Conservation (phyloP, 2,797 vertebrate species). For the Pseudochaenichthys georgianus region DNA sequence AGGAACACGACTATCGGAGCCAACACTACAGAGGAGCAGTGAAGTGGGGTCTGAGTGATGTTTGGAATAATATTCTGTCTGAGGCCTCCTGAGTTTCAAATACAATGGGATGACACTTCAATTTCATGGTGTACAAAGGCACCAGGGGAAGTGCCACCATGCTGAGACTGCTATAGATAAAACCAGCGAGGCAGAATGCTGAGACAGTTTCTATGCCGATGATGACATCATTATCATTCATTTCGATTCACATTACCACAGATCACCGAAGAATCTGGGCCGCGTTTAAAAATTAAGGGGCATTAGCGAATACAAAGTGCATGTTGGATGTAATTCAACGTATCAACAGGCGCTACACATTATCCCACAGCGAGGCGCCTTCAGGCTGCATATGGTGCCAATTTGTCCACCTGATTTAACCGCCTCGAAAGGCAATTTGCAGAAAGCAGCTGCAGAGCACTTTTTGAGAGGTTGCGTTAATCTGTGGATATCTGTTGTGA, state of each 20-base stretch:
- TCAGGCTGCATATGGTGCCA: slow-evolving; percentile 26
- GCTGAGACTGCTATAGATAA: slow-evolving; percentile 8
- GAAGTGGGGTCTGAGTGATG: slow-evolving; percentile 19
- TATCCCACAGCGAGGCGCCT: slow-evolving; percentile 13
- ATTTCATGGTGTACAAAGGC: slow-evolving; percentile 18
- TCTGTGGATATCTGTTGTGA: slow-evolving; percentile 37
- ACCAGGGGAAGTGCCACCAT: not conserved
- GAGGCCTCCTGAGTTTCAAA: slow-evolving; percentile 15
- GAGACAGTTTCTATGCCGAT: slow-evolving; percentile 22
- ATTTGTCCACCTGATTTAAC: slow-evolving; percentile 55
- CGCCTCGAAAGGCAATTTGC: slow-evolving; percentile 37
- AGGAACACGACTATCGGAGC: slow-evolving; percentile 16
- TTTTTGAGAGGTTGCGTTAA: slow-evolving; percentile 22
- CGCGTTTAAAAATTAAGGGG: slow-evolving; percentile 18
- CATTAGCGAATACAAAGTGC: slow-evolving; percentile 32
- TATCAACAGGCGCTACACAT: slow-evolving; percentile 18
- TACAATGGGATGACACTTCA: slow-evolving; percentile 38
- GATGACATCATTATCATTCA: slow-evolving; percentile 6
- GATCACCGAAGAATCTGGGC: slow-evolving; percentile 20
- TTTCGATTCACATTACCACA: slow-evolving; percentile 7
- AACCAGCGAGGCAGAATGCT: slow-evolving; percentile 15
- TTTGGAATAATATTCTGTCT: slow-evolving; percentile 35
- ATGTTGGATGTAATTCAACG: slow-evolving; percentile 29
- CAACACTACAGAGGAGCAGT: slow-evolving; percentile 11
- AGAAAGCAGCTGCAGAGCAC: slow-evolving; percentile 32